These are phyloP conservation scores for Alces alces DNA, from an alignment of 2,113 vertebrate species.

Conservation along the genomic window DNA sequence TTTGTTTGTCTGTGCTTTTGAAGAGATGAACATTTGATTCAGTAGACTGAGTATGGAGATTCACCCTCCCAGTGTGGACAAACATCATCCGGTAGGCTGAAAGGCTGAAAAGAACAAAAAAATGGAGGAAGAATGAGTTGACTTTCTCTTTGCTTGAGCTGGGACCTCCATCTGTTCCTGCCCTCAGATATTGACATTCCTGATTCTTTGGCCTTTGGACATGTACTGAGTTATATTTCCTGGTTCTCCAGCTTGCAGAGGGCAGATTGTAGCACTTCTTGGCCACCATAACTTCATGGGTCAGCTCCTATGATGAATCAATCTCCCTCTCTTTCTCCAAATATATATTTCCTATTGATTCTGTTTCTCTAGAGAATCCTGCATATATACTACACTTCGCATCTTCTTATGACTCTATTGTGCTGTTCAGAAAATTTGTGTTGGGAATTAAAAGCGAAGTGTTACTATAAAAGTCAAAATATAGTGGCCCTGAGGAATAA, in stretches of 20 bases:
- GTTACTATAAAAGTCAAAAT: constrained; percentile 26
- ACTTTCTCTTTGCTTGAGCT: background rate
- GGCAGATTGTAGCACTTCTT: background rate
- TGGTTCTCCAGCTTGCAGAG: background rate
- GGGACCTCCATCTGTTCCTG: background rate
- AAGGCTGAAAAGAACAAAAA: background rate
- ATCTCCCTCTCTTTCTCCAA: background rate
- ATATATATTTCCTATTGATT: background rate
- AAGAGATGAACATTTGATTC: background rate
- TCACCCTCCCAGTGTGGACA: background rate
- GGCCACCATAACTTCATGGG: background rate
- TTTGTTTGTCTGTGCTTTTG: background rate
- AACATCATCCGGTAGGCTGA: background rate
- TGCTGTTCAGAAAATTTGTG: constrained; percentile 16
- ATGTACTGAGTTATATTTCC: background rate
- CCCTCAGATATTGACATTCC: background rate
- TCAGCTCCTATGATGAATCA: background rate
- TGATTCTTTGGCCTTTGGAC: background rate
- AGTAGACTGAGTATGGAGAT: background rate
- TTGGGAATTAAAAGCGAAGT: constrained; percentile 34
- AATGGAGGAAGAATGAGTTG: background rate
- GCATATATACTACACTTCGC: background rate
- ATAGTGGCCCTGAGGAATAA: background rate
- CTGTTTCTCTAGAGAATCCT: background rate
- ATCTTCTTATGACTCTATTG: background rate